Evolutionary conservation across 2,113 vertebrate species (phyloP), one percentile per base, ranked within the genome.

Genomic region (Panthera tigris): DNA sequence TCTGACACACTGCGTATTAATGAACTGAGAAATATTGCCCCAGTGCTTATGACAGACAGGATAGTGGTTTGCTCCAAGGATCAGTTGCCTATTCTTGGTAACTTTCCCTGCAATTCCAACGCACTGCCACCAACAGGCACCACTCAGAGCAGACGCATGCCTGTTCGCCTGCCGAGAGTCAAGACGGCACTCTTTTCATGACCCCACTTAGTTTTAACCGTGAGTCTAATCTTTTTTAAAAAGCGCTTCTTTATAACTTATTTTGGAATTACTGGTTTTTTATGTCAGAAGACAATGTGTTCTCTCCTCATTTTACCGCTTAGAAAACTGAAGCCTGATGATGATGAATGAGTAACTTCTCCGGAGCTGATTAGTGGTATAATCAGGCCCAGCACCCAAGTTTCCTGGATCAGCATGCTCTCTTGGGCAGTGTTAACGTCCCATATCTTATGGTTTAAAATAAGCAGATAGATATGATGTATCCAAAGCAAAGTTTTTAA

Each of bases 401-500:
- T 4, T 61, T 69, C 61, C 36, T 31, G n/a, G 50, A n/a, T 71
- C 36, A 78, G 21, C 29, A 19, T 0, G 0, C 11, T 66, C 39
- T 66, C 79, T 50, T 7, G 6, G 21, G 33, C 36, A 68, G 21
- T 45, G 13, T 14, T 55, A 55, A 52, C 19, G 31, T 25, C 29
- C 50, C 61, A 33, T n/a, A 48, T 33, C 66, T 48, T 41, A 11
- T 31, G 48, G 31, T 13, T 91, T 69, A 89, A 94, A 52, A 63
- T 27, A 74, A 21, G 85, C 39, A 82, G 21, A 95, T 1, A n/a
- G 25, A 71, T 7, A 66, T 0, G 12, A 69, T 48, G 13, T 55
- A 41, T 89, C 29, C n/a, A 55, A 89, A 89, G 48, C 8, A 68
- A 83, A 76, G 25, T 61, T 66, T 88, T 95, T 36, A 36, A 90